Evolutionary conservation across 2,888 invertebrate genomes (phyloP).

Genomic region (Tanypteryx hageni): DNA sequence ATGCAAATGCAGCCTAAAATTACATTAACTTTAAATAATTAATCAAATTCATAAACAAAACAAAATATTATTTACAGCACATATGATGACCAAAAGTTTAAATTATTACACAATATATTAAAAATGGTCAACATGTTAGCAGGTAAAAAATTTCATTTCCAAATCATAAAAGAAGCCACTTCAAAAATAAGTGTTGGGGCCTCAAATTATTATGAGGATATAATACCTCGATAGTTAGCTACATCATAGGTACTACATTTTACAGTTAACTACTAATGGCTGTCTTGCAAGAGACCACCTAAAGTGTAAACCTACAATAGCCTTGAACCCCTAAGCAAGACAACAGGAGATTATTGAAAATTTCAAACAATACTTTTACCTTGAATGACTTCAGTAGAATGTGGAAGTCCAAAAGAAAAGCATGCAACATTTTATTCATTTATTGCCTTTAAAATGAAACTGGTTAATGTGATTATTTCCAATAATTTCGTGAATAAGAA

Average conservation of each 20-base stretch:
- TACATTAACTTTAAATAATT: slow-evolving; percentile 57
- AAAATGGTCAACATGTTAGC: slow-evolving; percentile 53
- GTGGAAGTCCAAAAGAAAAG: slow-evolving; percentile 68
- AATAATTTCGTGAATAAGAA: slow-evolving; percentile 29
- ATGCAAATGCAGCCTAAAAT: slow-evolving; percentile 63
- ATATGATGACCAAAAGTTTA: slow-evolving; percentile 59
- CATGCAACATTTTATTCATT: slow-evolving; percentile 65
- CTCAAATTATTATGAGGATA: slow-evolving; percentile 57
- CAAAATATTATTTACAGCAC: slow-evolving; percentile 58
- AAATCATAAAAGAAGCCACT: slow-evolving; percentile 61
- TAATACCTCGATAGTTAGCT: slow-evolving; percentile 44
- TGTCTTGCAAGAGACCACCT: slow-evolving; percentile 63
- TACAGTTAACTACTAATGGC: slow-evolving; percentile 56
- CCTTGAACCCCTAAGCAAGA: slow-evolving; percentile 56
- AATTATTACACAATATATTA: slow-evolving; percentile 59
- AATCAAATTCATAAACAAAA: slow-evolving; percentile 58
- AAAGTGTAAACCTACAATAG: slow-evolving; percentile 59
- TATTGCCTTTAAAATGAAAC: slow-evolving; percentile 44
- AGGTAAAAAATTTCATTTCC: slow-evolving; percentile 62
- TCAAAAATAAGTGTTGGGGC: slow-evolving; percentile 57
- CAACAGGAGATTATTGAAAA: slow-evolving; percentile 61
- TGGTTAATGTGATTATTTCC: not conserved
- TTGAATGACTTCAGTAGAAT: slow-evolving; percentile 69
- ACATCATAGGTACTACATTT: slow-evolving; percentile 56
- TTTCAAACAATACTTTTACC: slow-evolving; percentile 68